phyloP scores from a whole-genome alignment of 2,888 invertebrate genomes.

The Suillia variegata region DNA sequence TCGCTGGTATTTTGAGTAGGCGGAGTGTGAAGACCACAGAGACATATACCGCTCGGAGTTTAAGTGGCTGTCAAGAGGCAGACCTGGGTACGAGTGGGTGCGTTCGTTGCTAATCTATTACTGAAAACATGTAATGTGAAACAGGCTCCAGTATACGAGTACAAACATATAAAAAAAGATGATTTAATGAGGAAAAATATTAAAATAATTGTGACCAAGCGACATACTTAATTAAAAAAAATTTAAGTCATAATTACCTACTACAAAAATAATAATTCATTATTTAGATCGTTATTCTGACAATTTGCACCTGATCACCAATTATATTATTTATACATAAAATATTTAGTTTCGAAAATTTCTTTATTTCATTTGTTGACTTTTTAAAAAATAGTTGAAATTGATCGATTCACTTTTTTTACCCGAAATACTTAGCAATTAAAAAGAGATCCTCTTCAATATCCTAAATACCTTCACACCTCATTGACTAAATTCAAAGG shows the following conservation, averaged over 20 bases:
- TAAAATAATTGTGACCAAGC: too few species aligned
- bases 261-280: neutral
- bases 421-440: too few species aligned
- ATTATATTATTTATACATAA: too few species aligned
- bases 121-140: conserved; percentile 49
- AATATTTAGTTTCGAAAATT: too few species aligned
- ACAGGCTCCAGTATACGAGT: neutral
- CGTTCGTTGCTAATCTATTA: conserved; percentile 47
- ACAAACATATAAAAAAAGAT: neutral
- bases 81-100: conserved; percentile 27
- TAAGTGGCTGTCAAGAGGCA: neutral
- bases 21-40: conserved; percentile 2
- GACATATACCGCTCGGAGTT: neutral
- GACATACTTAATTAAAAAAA: too few species aligned
- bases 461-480: neutral
- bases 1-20: neutral
- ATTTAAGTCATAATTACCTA: neutral
- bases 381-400: too few species aligned
- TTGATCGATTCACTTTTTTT: too few species aligned
- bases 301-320: too few species aligned
- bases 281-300: too few species aligned
- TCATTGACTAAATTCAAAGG: neutral
- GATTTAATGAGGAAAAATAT: neutral
- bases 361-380: too few species aligned
- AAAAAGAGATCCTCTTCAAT: too few species aligned